Evolutionary conservation across 2,888 invertebrate genomes (phyloP), one percentile per base, ranked within the genome.

Genomic region (Caenorhabditis sulstoni): DNA sequence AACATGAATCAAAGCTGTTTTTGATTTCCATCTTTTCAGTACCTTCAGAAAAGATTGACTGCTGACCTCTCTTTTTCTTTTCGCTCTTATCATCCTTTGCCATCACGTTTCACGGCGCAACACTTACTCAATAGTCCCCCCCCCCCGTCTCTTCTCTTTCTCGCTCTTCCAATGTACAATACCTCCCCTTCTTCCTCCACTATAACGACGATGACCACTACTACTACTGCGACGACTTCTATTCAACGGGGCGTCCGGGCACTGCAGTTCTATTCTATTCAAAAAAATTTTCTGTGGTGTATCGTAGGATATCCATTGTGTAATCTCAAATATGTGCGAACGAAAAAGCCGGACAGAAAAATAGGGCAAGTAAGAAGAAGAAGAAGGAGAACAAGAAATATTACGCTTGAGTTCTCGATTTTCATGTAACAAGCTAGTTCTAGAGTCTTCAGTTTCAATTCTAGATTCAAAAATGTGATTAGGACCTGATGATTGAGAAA

Each of bases 61-160:
- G 35, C 50, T 67, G 67, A 67, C 67, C 67, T 67, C 37, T 22
- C 16, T 41, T 11, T 41, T 41, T 14, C 41, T 41, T 41, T 41
- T 37, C 67, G 0, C 44, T 45, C 35, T 70, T 70, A 70, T 70
- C 70, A 61, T 70, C 22, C 18, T 20, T n/a, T 70, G 59, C 70
- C 70, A 70, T 70, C 70, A 70, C 41, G 45, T 41, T 58, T 58
- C 47, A 47, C 47, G 66, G 55, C 45, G 49, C 52, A 50, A 52
- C 57, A 66, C 55, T 66, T 66, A 66, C 66, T 59, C 68, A 49
- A 59, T 50, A 50, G 44, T 35, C 22, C 52, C 64, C 45, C 20
- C 52, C 64, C 37, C 50, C 20, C 3, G 20, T 50, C 29, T 59
- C 59, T 29, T 52, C 39, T 22, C 22, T 7, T 22, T 52, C 35